Evolutionary conservation across 2,797 vertebrate genomes (phyloP).

Genomic region (Squalus acanthias): DNA sequence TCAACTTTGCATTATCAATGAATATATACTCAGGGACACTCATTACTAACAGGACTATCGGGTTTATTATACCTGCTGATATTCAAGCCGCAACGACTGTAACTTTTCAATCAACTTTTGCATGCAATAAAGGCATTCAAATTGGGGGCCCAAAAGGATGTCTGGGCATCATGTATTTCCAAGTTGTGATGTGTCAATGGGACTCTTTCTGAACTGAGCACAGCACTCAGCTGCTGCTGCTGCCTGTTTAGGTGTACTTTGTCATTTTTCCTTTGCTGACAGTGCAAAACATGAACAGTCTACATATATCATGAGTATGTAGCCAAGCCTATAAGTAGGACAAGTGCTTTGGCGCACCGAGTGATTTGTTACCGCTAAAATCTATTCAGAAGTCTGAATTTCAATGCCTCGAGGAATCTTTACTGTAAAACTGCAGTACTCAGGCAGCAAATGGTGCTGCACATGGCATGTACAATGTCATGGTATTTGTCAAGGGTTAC

Average conservation of each 20-base stretch:
- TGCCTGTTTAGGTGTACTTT: not conserved
- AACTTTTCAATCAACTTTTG: not conserved
- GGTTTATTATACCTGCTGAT: not conserved
- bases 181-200: not conserved
- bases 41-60: not conserved
- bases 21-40: not conserved
- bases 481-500: not conserved
- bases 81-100: too few relatives aligned
- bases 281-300: slow-evolving; percentile 21
- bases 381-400: not conserved
- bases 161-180: not conserved
- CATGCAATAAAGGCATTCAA: not conserved
- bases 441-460: not conserved
- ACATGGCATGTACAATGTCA: not conserved
- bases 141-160: not conserved
- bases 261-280: not conserved
- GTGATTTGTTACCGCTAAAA: slow-evolving; percentile 6
- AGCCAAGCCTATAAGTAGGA: not conserved
- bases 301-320: not conserved
- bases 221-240: not conserved
- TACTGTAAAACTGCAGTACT: not conserved
- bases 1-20: not conserved
- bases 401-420: not conserved
- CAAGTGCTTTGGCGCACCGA: not conserved
- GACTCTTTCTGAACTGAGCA: not conserved